Base-by-base conservation (phyloP, 2,797 vertebrate species). In the Galaxias olidus region DNA sequence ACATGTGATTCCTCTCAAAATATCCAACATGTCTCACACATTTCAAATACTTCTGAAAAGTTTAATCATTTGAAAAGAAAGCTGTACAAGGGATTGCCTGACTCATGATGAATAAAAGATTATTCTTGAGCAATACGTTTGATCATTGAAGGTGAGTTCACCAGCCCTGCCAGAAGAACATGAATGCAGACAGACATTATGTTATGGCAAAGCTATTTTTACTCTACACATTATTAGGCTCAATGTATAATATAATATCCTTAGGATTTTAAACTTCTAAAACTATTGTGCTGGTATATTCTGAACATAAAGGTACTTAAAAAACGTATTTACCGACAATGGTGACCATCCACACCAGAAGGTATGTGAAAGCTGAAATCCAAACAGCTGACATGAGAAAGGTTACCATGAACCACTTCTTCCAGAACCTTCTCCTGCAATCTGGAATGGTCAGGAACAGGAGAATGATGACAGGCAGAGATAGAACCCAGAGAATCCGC, bases 321-420 rank as follows among this genome's bases (percentile, higher is more conserved):
- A 52, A 48, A 0, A 8, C 41, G 59, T 30, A 62, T 81, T 87
- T 90, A 99, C 98, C 97, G 5, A 96, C 93, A 52, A 98, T 73
- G 8, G 95, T 98, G 82, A 99, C 90, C 97, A 99, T 98, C 98
- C 98, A 99, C 72, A 99, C 96, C 54, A 99, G 91, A 13, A 98
- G 4, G 0, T 99, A 99, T 9, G 98, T 98, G 80, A 98, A 95
- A 68, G 84, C 94, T 42, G 96, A 95, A 87, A 98, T 99, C 98
- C 98, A 99, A 56, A 95, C 88, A 20, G 97, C 96, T 0, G 96
- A 95, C 94, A 99, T 96, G 68, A 98, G 12, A 91, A 99, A 99
- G 9, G 96, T 97, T 55, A 98, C 61, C 87, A 94, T 85, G 86
- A 94, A 98, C 90, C 94, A 98, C 13, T 86, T 89, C 86, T 89